phyloP scores from a whole-genome alignment of 2,888 invertebrate genomes.

The Nemurella pictetii region DNA sequence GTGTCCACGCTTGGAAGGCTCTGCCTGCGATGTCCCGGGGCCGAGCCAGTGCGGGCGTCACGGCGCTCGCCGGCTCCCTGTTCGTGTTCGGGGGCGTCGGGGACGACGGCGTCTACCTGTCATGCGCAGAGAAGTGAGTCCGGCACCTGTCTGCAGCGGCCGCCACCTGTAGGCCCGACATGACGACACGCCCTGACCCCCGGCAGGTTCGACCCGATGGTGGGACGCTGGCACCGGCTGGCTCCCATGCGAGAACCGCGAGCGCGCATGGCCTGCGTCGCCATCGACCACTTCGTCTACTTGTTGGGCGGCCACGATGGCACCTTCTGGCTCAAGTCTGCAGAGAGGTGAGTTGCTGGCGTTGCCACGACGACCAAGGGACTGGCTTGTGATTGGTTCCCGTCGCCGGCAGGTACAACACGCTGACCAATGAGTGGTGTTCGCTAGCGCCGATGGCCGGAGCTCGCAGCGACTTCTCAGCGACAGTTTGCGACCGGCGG shows the following conservation, averaged over 20 bases:
- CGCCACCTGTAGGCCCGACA: too few relatives aligned
- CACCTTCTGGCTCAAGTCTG: slow-evolving; percentile 46
- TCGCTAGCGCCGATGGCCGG: slow-evolving; percentile 48
- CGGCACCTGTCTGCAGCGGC: too few relatives aligned
- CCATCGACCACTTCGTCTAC: slow-evolving; percentile 48
- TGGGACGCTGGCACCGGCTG: slow-evolving; percentile 46
- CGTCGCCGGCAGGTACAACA: slow-evolving; percentile 48
- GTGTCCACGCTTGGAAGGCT: slow-evolving; percentile 45
- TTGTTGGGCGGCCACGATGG: slow-evolving; percentile 49
- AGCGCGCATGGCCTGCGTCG: slow-evolving; percentile 47
- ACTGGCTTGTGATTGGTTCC: neutral
- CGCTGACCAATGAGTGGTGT: slow-evolving; percentile 48
- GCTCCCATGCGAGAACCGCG: slow-evolving; percentile 47
- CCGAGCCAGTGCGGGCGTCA: slow-evolving; percentile 47
- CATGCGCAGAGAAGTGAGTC: slow-evolving; percentile 44
- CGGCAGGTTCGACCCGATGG: slow-evolving; percentile 46
- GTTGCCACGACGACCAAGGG: neutral
- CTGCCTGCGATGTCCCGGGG: slow-evolving; percentile 45
- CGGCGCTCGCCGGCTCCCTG: slow-evolving; percentile 46
- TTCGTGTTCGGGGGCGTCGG: slow-evolving; percentile 48
- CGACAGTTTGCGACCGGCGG: slow-evolving; percentile 46
- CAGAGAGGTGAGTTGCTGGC: slow-evolving; percentile 46
- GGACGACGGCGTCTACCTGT: slow-evolving; percentile 34
- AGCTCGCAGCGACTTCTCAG: slow-evolving; percentile 47
- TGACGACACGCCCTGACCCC: too few relatives aligned